Evolutionary conservation across 2,113 vertebrate species (phyloP).

Genomic region (Phalacrocorax aristotelis): DNA sequence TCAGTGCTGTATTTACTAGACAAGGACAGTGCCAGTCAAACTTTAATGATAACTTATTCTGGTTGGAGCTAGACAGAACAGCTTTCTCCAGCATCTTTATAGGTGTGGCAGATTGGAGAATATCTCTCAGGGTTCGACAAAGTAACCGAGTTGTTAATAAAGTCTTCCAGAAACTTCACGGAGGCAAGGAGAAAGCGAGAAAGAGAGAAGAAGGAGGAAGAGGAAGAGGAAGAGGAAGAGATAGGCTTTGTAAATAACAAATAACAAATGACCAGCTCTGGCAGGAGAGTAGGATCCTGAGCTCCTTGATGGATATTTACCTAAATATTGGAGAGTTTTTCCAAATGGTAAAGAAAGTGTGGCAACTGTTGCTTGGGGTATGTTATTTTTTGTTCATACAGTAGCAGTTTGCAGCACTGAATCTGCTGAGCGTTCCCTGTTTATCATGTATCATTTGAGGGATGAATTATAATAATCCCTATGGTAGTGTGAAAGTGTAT

Average conservation of each 20-base stretch:
- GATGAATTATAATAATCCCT: neutral
- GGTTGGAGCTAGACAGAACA: neutral
- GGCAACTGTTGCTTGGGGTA: neutral
- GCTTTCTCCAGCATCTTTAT: neutral
- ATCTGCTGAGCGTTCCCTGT: fast-evolving
- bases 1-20: neutral
- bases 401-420: neutral
- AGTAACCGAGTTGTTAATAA: neutral
- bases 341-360: neutral
- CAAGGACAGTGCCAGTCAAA: neutral
- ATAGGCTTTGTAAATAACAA: neutral
- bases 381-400: neutral
- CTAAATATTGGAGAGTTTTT: neutral
- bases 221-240: neutral
- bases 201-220: neutral
- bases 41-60: neutral
- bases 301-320: neutral
- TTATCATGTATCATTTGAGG: neutral
- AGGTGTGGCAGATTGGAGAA: neutral
- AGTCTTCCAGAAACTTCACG: neutral
- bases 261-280: neutral
- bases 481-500: neutral
- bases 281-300: neutral
- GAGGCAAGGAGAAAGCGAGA: neutral
- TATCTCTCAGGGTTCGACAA: neutral